phyloP scores from a whole-genome alignment of 2,888 invertebrate genomes.

The Elmis aenea region DNA sequence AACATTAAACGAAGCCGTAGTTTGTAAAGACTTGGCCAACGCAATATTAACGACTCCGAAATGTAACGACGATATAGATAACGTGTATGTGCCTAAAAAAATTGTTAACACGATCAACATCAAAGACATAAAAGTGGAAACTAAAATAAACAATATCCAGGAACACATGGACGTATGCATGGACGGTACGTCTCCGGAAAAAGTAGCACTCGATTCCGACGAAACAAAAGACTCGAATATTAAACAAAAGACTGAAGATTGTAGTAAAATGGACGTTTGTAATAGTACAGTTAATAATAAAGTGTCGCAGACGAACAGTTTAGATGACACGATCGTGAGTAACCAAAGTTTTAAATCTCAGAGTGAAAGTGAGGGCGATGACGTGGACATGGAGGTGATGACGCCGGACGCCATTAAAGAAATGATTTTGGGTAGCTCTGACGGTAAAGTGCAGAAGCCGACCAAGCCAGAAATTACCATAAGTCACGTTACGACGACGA shows the following conservation, averaged over 20 bases:
- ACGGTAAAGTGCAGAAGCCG: background rate
- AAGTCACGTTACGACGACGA: slow-evolving; percentile 34
- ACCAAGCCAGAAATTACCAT: background rate
- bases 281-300: too few species aligned
- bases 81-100: slow-evolving; percentile 36
- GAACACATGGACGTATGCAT: slow-evolving; percentile 26
- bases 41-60: slow-evolving; percentile 59
- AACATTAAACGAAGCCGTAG: slow-evolving; percentile 48
- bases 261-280: slow-evolving; percentile 10
- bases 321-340: too few species aligned
- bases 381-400: slow-evolving; percentile 42
- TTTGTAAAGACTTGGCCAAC: slow-evolving; percentile 57
- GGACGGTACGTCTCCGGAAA: slow-evolving; percentile 9
- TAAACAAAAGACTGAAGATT: background rate
- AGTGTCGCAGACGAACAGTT: too few species aligned
- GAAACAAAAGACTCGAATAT: too few species aligned
- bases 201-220: background rate
- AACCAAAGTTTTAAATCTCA: too few species aligned
- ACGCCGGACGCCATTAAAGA: slow-evolving; percentile 40
- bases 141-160: slow-evolving; percentile 31
- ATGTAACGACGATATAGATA: slow-evolving; percentile 51
- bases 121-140: slow-evolving; percentile 27
- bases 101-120: slow-evolving; percentile 24
- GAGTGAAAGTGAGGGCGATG: slow-evolving; percentile 31
- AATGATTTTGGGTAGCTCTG: slow-evolving; percentile 34